Base-by-base conservation (phyloP, 2,797 vertebrate genomes). In the Myioborus miniatus region DNA sequence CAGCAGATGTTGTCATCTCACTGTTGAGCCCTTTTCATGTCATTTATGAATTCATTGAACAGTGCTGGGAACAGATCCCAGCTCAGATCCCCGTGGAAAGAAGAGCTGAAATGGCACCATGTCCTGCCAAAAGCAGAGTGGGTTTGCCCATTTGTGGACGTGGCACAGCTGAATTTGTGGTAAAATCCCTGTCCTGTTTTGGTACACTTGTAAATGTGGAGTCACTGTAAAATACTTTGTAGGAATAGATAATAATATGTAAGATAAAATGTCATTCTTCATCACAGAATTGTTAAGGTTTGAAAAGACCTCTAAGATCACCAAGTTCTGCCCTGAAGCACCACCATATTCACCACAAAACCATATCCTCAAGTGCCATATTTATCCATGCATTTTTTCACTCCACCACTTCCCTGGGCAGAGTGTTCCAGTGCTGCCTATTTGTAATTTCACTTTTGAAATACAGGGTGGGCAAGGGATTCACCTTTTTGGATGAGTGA, bases 21-120 rank as follows among this genome's bases (percentile, higher is more conserved):
- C 64, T 80, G 53, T 46, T 86, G 89, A 96, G 77, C 70, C 90
- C 83, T 90, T 96, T 88, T 65, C 74, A 37, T 89, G 70, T 93
- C 77, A 32, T 60, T 94, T 87, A 60, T 47, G 70, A 93, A 86
- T 84, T 95, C 50, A 16, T 6, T 84, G 92, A 93, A 39, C 10
- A 19, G 59, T 29, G 50, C 78, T 92, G 93, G 96, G 89, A 96
- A 62, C 93, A 46, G 88, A 92, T 95, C 90, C 92, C 93, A 92
- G 90, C 72, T 32, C 39, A 59, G 60, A 83, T 93, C 90, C 39
- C 63, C 1, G 5, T 81, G 55, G 77, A 78, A 83, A 43, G 87
- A 94, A 71, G 70, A 71, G 56, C 63, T 88, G 83, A 88, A 83
- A 79, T 47, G 21, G 65, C 55, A 86, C 77, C 43, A 30, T 78